Evolutionary conservation across 2,888 invertebrate species (phyloP).

Genomic region (Arge pagana): DNA sequence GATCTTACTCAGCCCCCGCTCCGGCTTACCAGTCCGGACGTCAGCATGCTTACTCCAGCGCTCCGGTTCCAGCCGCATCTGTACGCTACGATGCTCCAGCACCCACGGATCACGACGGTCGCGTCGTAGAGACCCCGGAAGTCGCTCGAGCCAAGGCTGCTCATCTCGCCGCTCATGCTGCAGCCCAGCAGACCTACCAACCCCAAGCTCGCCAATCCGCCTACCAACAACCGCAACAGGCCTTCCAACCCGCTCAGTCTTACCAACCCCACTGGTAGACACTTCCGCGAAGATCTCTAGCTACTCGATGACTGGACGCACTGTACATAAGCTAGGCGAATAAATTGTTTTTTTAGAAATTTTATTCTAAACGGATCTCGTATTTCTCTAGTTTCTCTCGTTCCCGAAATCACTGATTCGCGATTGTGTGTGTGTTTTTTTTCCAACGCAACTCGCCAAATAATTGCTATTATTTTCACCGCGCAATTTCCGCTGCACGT

Average conservation of each 20-base stretch:
- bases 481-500: no score
- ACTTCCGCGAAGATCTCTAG: not conserved
- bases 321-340: constrained; percentile 56
- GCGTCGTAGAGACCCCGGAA: constrained; percentile 24
- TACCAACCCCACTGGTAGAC: constrained; percentile 35
- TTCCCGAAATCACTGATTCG: no score
- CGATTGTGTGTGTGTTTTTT: no score
- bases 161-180: constrained; percentile 23
- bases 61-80: not conserved
- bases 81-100: constrained; percentile 15
- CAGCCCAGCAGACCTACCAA: constrained; percentile 32
- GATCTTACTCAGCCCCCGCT: constrained; percentile 11
- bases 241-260: constrained; percentile 12
- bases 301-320: constrained; percentile 15
- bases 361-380: constrained; percentile 7
- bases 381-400: no score
- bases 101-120: constrained; percentile 25
- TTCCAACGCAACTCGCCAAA: no score
- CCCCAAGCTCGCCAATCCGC: no score
- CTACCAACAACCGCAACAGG: constrained; percentile 41
- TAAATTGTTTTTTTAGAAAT: constrained; percentile 44
- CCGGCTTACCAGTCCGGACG: not conserved
- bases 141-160: constrained; percentile 22
- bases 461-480: no score
- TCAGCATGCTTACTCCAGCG: constrained; percentile 4